Evolutionary conservation across 2,888 invertebrate genomes (phyloP), one percentile per base, ranked within the genome.

Genomic region (Junonia oenone): DNA sequence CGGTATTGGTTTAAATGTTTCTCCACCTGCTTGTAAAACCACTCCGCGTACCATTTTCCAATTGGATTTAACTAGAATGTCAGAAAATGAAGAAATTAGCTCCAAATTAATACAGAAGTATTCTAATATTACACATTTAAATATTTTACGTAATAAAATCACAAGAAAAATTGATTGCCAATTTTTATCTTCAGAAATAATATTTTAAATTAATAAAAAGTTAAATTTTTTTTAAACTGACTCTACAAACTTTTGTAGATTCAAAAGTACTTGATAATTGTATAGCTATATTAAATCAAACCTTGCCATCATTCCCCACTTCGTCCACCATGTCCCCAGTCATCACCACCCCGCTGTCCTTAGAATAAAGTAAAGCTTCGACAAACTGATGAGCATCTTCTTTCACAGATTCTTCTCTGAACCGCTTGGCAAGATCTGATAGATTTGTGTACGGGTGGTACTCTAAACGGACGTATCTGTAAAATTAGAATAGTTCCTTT

Each of bases 21-120:
- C 69, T 93, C 90, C 0, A 95, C 96, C 76, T 96, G 95, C 56
- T 91, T 93, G 86, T 93, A 96, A 85, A 96, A 97, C 96, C 96
- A 96, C 6, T 95, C 95, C 62, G 96, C 94, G 76, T 95, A 92
- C 94, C 95, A 96, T 53, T 87, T 84, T 1, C 96, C 95, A 62
- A 96, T 95, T 0, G 87, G 76, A 71, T 97, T 96, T 1, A 94
- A 71, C 94, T 95, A 78, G 19, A 81, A 75, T 5, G 4, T 0
- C 8, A 11, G 2, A 11, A 31, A 31, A 31, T 31, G 11, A 31
- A n/a, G n/a, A n/a, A n/a, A n/a, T n/a, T n/a, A n/a, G n/a, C n/a
- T n/a, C n/a, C n/a, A n/a, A n/a, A n/a, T n/a, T n/a, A n/a, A n/a
- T n/a, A n/a, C n/a, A n/a, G n/a, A n/a, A n/a, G n/a, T n/a, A n/a